Conservation (phyloP, 2,113 vertebrate genomes). For the Rhinopomastus cyanomelas region DNA sequence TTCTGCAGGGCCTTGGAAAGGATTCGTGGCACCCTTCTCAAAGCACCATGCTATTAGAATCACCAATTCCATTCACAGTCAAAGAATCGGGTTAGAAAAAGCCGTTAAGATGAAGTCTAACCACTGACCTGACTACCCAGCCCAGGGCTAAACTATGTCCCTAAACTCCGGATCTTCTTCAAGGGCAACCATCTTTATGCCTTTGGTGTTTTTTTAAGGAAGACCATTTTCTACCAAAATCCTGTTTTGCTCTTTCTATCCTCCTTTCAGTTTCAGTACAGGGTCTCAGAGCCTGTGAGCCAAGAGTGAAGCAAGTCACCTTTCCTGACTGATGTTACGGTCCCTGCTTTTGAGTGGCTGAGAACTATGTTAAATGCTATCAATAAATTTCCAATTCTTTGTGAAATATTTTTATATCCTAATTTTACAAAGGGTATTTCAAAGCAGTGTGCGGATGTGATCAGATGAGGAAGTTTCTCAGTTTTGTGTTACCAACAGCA, state of each 20-base stretch:
- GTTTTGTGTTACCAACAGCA: not conserved
- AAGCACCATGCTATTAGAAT: not conserved
- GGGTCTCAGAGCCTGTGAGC: not conserved
- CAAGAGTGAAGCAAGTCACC: not conserved
- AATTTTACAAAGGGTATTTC: not conserved
- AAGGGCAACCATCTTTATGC: not conserved
- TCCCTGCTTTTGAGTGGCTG: not conserved
- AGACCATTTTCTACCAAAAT: not conserved
- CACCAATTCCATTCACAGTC: not conserved
- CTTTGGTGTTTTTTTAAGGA: not conserved
- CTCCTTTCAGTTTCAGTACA: not conserved
- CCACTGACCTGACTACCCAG: no score
- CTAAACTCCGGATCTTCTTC: not conserved
- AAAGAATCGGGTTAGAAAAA: no score
- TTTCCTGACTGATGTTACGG: rapidly evolving
- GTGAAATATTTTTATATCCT: not conserved
- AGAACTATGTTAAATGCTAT: not conserved
- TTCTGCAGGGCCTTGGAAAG: not conserved
- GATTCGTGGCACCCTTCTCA: not conserved
- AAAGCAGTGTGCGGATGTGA: not conserved
- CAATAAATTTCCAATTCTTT: not conserved
- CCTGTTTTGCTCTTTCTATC: not conserved
- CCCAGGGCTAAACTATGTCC: no score
- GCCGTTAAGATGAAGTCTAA: no score
- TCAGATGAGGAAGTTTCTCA: not conserved